Conservation (phyloP, 2,113 vertebrate genomes). For the Hiodon tergisus region DNA sequence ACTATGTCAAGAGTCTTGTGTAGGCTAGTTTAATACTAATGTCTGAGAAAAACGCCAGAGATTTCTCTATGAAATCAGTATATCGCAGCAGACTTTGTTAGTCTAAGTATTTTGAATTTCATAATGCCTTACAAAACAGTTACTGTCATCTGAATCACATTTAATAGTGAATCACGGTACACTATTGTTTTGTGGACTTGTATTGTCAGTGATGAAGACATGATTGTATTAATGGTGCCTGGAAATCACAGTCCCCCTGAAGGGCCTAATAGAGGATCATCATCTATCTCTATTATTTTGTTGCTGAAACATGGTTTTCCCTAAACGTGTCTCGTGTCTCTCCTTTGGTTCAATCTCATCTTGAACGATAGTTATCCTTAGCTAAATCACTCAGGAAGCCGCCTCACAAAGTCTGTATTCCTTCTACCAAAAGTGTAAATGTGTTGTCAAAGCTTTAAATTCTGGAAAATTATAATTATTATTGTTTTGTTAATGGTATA, state of each 20-base stretch:
- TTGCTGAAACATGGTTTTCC: slow-evolving; percentile 36
- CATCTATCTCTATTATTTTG: slow-evolving; percentile 51
- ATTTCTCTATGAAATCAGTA: neutral
- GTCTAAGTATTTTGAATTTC: neutral
- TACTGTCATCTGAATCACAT: too few species aligned
- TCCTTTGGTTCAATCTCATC: neutral
- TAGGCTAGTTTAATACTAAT: neutral
- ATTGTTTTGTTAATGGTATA: too few species aligned
- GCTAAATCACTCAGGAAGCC: slow-evolving; percentile 7
- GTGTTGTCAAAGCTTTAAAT: too few species aligned
- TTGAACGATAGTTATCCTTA: slow-evolving; percentile 23
- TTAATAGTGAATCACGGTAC: too few species aligned
- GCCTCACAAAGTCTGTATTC: too few species aligned
- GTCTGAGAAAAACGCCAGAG: neutral
- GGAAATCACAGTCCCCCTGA: slow-evolving; percentile 12
- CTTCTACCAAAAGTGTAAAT: too few species aligned
- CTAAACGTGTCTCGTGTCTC: slow-evolving; percentile 2
- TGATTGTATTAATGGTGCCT: slow-evolving; percentile 32
- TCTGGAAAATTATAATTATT: too few species aligned
- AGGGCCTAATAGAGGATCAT: slow-evolving; percentile 32
- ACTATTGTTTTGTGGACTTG: neutral
- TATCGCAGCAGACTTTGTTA: neutral
- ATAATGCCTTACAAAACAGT: neutral
- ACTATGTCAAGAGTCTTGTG: neutral
- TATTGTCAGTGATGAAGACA: neutral